Conservation (phyloP, 2,113 vertebrate species). For the Rhombomys opimus region DNA sequence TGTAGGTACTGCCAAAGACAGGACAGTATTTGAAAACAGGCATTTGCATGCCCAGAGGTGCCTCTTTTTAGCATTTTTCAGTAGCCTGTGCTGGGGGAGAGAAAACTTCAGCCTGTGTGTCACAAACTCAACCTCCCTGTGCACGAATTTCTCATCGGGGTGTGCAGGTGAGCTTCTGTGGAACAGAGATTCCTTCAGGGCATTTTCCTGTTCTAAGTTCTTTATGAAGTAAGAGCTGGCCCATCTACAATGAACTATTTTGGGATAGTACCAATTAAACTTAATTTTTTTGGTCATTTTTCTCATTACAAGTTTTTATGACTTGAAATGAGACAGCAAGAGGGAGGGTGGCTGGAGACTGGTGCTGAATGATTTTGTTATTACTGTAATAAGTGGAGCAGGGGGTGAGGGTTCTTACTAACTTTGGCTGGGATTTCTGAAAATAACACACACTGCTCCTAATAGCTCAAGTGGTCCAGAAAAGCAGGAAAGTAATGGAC, state of each 20-base stretch:
- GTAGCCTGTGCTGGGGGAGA: not conserved
- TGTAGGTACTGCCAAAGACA: conserved; percentile 2
- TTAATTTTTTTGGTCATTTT: not conserved
- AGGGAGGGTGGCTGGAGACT: not conserved
- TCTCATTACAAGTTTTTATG: conserved; percentile 44
- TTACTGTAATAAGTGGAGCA: conserved; percentile 25
- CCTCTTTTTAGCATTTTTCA: not conserved
- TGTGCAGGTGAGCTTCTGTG: not conserved
- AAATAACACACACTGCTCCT: not conserved
- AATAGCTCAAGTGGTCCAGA: not conserved
- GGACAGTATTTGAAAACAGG: not conserved
- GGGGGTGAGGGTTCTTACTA: not conserved
- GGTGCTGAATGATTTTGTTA: not conserved
- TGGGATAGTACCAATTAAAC: conserved; percentile 11
- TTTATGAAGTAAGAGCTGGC: not conserved
- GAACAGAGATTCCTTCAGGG: not conserved
- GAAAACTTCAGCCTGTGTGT: rapidly evolving
- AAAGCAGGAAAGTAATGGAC: not conserved
- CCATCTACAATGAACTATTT: not conserved
- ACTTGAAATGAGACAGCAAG: not conserved
- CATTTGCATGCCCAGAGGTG: not conserved
- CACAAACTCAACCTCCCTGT: not conserved
- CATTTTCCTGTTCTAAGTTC: conserved; percentile 46
- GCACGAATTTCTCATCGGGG: not conserved
- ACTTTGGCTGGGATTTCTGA: conserved; percentile 44